Percentiles rank a stretch among this genome's conserved stretches.
phyloP scores from a whole-genome alignment of 2,888 invertebrate genomes.

The Scaeva pyrastri region DNA sequence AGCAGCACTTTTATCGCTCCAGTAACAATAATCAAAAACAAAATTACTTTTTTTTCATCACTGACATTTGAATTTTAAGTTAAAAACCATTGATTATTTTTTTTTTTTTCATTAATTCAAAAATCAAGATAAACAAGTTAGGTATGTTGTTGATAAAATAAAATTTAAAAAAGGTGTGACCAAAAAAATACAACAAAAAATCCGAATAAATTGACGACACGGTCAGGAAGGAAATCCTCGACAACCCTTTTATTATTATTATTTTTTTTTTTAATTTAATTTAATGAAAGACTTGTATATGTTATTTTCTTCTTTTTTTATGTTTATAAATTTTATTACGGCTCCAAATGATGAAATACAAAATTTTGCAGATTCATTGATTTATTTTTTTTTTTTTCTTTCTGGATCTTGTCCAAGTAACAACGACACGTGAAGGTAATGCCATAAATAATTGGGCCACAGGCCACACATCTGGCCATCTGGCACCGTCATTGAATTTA shows the following conservation, averaged over 20 bases:
- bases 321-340: neutral
- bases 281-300: no score
- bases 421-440: constrained; percentile 24
- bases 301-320: neutral
- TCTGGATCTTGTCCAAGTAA: constrained; percentile 56
- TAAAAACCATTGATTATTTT: neutral
- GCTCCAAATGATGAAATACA: constrained; percentile 8
- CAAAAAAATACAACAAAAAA: neutral
- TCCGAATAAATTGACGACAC: neutral
- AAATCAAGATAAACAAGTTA: constrained; percentile 13
- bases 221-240: constrained; percentile 13
- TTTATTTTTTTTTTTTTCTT: constrained; percentile 3
- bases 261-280: neutral
- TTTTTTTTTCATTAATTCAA: neutral
- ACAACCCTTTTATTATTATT: neutral
- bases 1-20: no score
- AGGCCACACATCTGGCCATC: constrained; percentile 44
- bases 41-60: neutral
- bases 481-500: constrained; percentile 17
- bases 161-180: neutral
- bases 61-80: constrained; percentile 14
- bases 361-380: constrained; percentile 6
- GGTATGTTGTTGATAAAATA: constrained; percentile 19
- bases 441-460: constrained; percentile 49
- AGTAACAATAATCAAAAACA: neutral